Evolutionary conservation across 2,888 invertebrate genomes (phyloP), one percentile per base, ranked within the genome.

Genomic region (Nasonia oneida): DNA sequence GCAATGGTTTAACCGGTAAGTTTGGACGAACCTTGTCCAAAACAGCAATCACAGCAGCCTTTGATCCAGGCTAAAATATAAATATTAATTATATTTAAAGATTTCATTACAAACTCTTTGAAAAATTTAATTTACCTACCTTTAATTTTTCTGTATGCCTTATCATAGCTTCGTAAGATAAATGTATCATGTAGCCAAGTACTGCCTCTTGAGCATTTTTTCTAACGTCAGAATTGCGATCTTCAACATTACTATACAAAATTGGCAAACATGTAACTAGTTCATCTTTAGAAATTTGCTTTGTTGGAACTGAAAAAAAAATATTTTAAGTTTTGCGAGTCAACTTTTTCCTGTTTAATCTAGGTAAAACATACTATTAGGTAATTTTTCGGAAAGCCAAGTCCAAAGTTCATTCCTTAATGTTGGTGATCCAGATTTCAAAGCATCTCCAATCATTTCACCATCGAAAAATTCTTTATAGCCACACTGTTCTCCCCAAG

Each of bases 131-230:
- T 37, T 12, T 29, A 14, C 18, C 67, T 91, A 97, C 97, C 95
- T 98, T 97, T 6, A 98, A 93, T 92, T 97, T 97, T 87, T 96
- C 96, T 0, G 96, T 95, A 87, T 96, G 96, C 88, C 96, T 96
- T 83, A 95, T 94, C 96, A 98, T 97, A 14, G 94, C 90, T 79
- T 97, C 97, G 90, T 96, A 98, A 1, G 98, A 97, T 10, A 98
- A 94, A 92, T 98, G 98, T 88, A 98, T 96, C 98, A 99, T 99
- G 90, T 98, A 96, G 3, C 98, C 98, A 71, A 98, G 94, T 61
- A 98, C 96, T 70, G 98, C 97, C 91, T 98, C 98, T 82, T 96
- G 96, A 1, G 98, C 97, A 90, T 97, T 97, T 92, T 98, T 98
- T 15, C 99, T 95, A 5, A 99, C 98, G 89, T 98, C 98, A 0